Percentiles rank a stretch among this genome's conserved stretches.
Conservation (phyloP, 2,797 vertebrate species). For the Argentina silus region DNA sequence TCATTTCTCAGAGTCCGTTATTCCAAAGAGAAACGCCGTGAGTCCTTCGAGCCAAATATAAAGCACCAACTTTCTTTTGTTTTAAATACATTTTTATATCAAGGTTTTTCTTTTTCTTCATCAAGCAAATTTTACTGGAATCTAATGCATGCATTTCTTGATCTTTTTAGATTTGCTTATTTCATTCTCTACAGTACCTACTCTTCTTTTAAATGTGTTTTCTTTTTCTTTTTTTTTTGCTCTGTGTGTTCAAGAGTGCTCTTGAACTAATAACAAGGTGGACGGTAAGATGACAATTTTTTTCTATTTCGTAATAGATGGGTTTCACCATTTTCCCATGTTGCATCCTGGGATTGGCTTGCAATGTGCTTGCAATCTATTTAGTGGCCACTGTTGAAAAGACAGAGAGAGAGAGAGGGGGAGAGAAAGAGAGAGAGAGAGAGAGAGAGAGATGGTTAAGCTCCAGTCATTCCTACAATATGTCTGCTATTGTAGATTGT, state of each 20-base stretch:
- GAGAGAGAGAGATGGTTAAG: constrained; percentile 19
- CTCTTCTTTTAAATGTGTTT: constrained; percentile 30
- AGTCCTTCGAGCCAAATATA: constrained; percentile 44
- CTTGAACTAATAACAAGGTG: constrained; percentile 47
- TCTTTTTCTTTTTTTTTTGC: constrained; percentile 17
- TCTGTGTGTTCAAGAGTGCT: constrained; percentile 39
- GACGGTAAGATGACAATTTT: constrained; percentile 23
- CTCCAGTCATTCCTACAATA: constrained; percentile 1
- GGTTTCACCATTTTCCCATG: constrained; percentile 31
- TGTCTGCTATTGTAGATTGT: not conserved
- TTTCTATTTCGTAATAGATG: constrained; percentile 33
- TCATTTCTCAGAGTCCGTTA: constrained; percentile 47
- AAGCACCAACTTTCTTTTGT: constrained; percentile 52
- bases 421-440: not conserved
- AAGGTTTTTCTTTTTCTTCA: constrained; percentile 49
- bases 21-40: constrained; percentile 25
- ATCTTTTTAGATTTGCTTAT: constrained; percentile 52
- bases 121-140: constrained; percentile 77
- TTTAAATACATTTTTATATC: constrained; percentile 47
- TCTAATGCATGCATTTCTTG: constrained; percentile 79
- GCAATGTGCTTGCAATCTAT: constrained; percentile 24
- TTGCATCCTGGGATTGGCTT: constrained; percentile 44
- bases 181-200: constrained; percentile 52
- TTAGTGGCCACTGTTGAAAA: constrained; percentile 30
- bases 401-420: constrained; percentile 13